Base-by-base conservation (phyloP, 37 sponge, comb jelly and placozoan species). In the Ianthella basta region DNA sequence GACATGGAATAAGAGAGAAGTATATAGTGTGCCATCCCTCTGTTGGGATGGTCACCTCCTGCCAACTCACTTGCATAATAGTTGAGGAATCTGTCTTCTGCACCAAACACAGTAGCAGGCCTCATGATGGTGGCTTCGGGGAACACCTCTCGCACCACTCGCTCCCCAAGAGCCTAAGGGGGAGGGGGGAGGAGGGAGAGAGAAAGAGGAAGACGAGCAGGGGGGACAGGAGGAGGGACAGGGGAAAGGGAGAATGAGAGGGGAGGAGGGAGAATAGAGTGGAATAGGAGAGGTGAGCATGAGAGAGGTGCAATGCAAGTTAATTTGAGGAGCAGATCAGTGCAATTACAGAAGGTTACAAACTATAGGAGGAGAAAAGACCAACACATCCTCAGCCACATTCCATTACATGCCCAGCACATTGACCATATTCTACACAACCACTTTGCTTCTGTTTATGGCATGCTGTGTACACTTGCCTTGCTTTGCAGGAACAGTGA, bases 401-500 rank as follows among this genome's bases (percentile, higher is more conserved):
- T 24, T 13, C 24, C 5, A 6, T 10, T 44, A 44, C 50, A 44
- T 44, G 8, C 50, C 3, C 3, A 44, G 50, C 50, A 10, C 8
- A 44, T n/a, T n/a, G n/a, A n/a, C n/a, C n/a, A n/a, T n/a, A n/a
- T n/a, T n/a, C n/a, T n/a, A n/a, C n/a, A n/a, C n/a, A n/a, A n/a
- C n/a, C n/a, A 44, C 50, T 44, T 8, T 44, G 50, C 50, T 8
- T 44, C 50, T 44, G 50, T 44, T 44, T 44, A 8, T 10, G n/a
- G n/a, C n/a, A n/a, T n/a, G n/a, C n/a, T n/a, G 6, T 33, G 8
- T 35, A n/a, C 29, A 63, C 82, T 30, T 5, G 87, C 97, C 88
- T 97, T 99, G 29, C 93, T 84, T 25, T 86, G 90, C 36, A 97
- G 83, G 85, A 92, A 99, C 35, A 25, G 21, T 1, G 99, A 99